These are phyloP conservation scores for Argyra leucocephala DNA, from an alignment of 2,888 invertebrate species.

Conservation along the genomic window DNA sequence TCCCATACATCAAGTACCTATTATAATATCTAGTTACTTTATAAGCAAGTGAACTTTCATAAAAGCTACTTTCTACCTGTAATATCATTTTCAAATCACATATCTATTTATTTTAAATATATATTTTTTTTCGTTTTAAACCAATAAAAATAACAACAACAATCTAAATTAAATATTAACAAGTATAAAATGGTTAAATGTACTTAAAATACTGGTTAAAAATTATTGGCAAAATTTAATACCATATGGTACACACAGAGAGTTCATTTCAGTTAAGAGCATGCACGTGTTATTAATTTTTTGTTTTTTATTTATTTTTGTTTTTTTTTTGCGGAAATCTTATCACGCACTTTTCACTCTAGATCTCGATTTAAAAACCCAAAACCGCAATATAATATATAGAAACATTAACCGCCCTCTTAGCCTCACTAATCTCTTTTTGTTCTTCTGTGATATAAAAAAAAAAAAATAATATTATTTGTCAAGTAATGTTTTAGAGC, in stretches of 20 bases:
- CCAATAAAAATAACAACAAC: too few species aligned
- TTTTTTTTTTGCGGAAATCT: constrained; percentile 18
- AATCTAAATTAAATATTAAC: not conserved
- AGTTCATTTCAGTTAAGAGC: not conserved
- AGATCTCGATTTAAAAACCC: not conserved
- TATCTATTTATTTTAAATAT: not conserved
- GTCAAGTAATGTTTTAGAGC: too few species aligned
- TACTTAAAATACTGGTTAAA: not conserved
- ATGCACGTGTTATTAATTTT: constrained; percentile 18
- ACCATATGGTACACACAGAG: not conserved
- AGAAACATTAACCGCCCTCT: too few species aligned
- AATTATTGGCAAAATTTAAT: not conserved
- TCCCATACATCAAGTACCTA: too few species aligned
- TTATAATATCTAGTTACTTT: too few species aligned
- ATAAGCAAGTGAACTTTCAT: too few species aligned
- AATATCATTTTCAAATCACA: not conserved
- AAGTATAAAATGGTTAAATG: not conserved
- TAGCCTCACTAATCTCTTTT: too few species aligned
- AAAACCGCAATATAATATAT: too few species aligned
- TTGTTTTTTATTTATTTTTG: not conserved
- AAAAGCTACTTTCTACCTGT: not conserved
- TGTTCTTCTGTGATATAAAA: too few species aligned
- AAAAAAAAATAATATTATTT: too few species aligned
- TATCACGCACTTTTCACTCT: constrained; percentile 23
- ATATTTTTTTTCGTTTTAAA: too few species aligned